These are phyloP conservation scores for Rhea americana DNA, from an alignment of 2,113 vertebrate genomes.

Conservation along the genomic window DNA sequence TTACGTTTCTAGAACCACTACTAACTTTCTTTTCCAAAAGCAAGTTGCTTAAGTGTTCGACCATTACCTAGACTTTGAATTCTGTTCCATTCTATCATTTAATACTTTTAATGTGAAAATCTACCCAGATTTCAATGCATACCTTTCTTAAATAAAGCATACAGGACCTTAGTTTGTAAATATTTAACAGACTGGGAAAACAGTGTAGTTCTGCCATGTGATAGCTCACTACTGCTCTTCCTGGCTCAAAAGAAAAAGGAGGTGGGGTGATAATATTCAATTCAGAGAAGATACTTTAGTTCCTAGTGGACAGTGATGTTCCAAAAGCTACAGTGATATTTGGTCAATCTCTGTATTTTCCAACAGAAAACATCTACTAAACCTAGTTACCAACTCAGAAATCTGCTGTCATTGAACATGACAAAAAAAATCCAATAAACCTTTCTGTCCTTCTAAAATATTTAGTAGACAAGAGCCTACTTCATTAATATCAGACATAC, in stretches of 20 bases:
- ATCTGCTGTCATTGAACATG: not conserved
- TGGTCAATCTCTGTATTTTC: not conserved
- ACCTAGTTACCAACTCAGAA: not conserved
- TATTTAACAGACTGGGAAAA: slow-evolving; percentile 20
- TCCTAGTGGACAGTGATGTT: not conserved
- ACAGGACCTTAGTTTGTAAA: slow-evolving; percentile 22
- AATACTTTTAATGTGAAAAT: not conserved
- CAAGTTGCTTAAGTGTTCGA: not conserved
- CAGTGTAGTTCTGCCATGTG: not conserved
- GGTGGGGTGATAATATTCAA: not conserved
- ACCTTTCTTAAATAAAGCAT: not conserved
- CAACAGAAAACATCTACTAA: not conserved
- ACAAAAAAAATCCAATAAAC: not conserved
- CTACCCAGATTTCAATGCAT: not conserved
- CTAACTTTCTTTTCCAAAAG: not conserved
- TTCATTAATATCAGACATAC: not conserved
- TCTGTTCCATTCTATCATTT: not conserved
- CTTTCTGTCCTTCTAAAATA: not conserved
- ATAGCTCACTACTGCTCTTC: not conserved
- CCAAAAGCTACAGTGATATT: not conserved
- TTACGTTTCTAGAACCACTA: not conserved
- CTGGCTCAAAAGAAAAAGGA: not conserved
- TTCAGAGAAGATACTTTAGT: not conserved
- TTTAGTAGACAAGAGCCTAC: not conserved
- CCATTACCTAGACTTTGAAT: not conserved